Percentiles rank a stretch among this genome's conserved stretches.
phyloP scores from a whole-genome alignment of 2,797 vertebrate genomes.

The Carapus acus region DNA sequence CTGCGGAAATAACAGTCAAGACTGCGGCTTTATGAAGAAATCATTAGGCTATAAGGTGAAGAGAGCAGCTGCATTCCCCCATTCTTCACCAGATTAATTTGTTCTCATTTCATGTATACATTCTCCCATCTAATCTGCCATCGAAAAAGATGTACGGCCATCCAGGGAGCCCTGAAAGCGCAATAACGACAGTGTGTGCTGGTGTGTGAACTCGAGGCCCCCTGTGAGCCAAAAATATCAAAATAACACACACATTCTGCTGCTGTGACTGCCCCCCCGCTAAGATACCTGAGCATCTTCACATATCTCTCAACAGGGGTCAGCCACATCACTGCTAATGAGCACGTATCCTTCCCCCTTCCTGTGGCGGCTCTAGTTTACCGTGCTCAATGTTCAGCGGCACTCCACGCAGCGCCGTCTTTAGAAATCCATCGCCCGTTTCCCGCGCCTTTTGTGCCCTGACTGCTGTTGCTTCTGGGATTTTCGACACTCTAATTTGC shows the following conservation, averaged over 20 bases:
- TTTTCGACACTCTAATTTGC: background rate
- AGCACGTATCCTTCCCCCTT: conserved; percentile 49
- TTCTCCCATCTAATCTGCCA: conserved; percentile 45
- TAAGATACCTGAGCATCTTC: conserved; percentile 64
- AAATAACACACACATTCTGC: conserved; percentile 64
- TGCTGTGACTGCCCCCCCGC: conserved; percentile 45
- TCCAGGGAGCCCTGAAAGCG: conserved; percentile 59
- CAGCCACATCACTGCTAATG: conserved; percentile 59
- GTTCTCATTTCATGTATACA: conserved; percentile 54
- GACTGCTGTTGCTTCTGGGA: too few relatives aligned
- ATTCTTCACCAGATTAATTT: conserved; percentile 45
- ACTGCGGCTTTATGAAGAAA: conserved; percentile 22
- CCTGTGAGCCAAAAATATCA: conserved; percentile 57
- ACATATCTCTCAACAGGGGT: conserved; percentile 54
- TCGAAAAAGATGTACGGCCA: conserved; percentile 52
- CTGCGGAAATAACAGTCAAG: conserved; percentile 13
- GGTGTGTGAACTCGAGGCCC: conserved; percentile 52
- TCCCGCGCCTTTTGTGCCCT: conserved; percentile 5
- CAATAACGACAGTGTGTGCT: conserved; percentile 58
- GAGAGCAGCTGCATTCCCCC: conserved; percentile 46
- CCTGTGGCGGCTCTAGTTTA: conserved; percentile 37
- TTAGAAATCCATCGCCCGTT: conserved; percentile 20
- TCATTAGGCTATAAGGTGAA: conserved; percentile 29
- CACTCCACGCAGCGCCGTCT: conserved; percentile 27
- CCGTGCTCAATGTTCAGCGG: conserved; percentile 42